Conservation (phyloP, 2,113 vertebrate species). For the Pseudopipra pipra region DNA sequence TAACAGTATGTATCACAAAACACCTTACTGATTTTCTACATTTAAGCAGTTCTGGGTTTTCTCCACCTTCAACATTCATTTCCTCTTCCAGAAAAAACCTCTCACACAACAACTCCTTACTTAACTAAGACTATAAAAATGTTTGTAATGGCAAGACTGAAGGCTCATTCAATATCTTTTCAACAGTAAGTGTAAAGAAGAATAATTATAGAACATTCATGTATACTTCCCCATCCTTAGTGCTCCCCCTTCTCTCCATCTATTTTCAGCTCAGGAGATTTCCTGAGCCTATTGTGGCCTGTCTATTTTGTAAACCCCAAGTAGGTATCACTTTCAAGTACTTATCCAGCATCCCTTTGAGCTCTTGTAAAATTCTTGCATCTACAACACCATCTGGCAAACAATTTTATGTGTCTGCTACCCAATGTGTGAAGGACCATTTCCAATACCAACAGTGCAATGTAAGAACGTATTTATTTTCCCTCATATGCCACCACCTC, state of each 20-base stretch:
- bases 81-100: not conserved
- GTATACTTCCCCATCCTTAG: not conserved
- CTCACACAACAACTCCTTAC: not conserved
- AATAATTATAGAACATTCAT: slow-evolving; percentile 24
- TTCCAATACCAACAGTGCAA: not conserved
- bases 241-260: not conserved
- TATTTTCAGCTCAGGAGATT: slow-evolving; percentile 49
- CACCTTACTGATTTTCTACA: not conserved
- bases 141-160: not conserved
- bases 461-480: not conserved
- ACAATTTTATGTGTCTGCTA: not conserved
- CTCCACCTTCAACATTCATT: not conserved
- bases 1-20: not conserved
- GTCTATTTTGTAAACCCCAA: not conserved
- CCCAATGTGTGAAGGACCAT: not conserved
- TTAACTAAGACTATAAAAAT: not conserved
- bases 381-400: slow-evolving; percentile 33
- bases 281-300: not conserved
- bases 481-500: not conserved
- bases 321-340: slow-evolving; percentile 41
- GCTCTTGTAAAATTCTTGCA: not conserved
- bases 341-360: not conserved
- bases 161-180: not conserved
- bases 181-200: not conserved
- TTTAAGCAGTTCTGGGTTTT: not conserved